Evolutionary conservation across 2,888 invertebrate species (phyloP), one percentile per base, ranked within the genome.

Genomic region (Lasioglossum malachurum): DNA sequence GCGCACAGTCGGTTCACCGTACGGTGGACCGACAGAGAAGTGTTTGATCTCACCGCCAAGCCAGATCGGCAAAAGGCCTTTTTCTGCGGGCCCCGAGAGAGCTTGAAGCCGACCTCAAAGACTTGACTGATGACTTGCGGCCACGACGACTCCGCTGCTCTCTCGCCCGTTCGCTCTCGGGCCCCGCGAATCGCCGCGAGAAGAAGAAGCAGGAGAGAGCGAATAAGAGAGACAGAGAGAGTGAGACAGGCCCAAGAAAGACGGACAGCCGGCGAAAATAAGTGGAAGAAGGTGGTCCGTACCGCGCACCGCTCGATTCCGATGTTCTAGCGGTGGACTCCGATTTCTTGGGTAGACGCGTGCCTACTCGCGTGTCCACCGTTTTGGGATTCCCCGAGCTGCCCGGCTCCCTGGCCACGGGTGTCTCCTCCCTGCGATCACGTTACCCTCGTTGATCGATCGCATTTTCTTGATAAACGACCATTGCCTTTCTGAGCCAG

Each of bases 71-170:
- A 91, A 92, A 93, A 92, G 93, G 91, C 92, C 92, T 93, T 94
- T 93, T 93, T 93, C 93, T 92, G 91, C 91, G 89, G 88, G 89
- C 88, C 86, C 75, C 87, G 87, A 83, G 89, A 84, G 89, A 88
- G 89, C 89, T 90, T 87, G 80, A 86, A 91, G 91, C 90, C 91
- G 88, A 91, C 89, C 91, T 93, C 93, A 93, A 93, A 93, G 93
- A 93, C 93, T 93, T 93, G 93, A 93, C 93, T 93, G 93, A 93
- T 93, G 93, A 93, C 93, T 93, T 91, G 92, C 91, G 88, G 91
- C 91, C 88, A 82, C 89, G 89, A 84, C 84, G 82, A 90, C 84
- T 82, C 79, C 60, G 72, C 76, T 71, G 83, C 85, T 82, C 75
- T 80, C 87, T 86, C 73, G 31, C 64, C 16, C 69, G 87, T 79